These are phyloP conservation scores for Macaria liturata DNA, from an alignment of 2,888 invertebrate species.

Conservation along the genomic window DNA sequence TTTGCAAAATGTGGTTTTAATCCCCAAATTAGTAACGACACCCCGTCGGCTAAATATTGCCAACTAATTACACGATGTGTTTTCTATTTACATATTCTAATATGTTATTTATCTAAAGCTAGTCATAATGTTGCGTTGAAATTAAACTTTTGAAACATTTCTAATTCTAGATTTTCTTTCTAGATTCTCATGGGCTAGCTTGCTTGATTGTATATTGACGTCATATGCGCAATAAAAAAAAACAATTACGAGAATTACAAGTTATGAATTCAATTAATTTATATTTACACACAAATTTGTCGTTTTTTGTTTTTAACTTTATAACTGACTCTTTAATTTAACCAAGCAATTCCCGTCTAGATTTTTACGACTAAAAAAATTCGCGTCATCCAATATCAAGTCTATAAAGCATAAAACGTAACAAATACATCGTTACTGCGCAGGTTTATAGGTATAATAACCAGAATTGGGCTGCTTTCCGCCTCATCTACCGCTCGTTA, in stretches of 20 bases:
- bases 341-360: not conserved
- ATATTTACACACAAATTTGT: too few species aligned
- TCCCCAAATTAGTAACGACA: slow-evolving; percentile 77
- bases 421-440: slow-evolving; percentile 46
- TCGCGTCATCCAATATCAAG: slow-evolving; percentile 39
- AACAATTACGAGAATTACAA: too few species aligned
- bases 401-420: slow-evolving; percentile 48
- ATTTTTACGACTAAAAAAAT: slow-evolving; percentile 26
- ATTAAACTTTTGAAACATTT: too few species aligned
- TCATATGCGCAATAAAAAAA: too few species aligned
- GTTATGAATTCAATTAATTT: too few species aligned
- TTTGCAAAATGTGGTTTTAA: slow-evolving; percentile 78
- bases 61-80: slow-evolving; percentile 31
- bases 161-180: too few species aligned
- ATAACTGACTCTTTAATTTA: too few species aligned
- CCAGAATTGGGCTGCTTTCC: slow-evolving; percentile 80
- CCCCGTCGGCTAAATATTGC: slow-evolving; percentile 29
- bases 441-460: slow-evolving; percentile 71
- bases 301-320: too few species aligned
- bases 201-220: too few species aligned
- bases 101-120: too few species aligned
- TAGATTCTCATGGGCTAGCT: too few species aligned
- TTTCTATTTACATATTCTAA: slow-evolving; percentile 1
- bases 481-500: slow-evolving; percentile 83
- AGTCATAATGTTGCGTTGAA: too few species aligned